Evolutionary conservation across 2,888 invertebrate species (phyloP), one percentile per base, ranked within the genome.

Genomic region (Allacma fusca): DNA sequence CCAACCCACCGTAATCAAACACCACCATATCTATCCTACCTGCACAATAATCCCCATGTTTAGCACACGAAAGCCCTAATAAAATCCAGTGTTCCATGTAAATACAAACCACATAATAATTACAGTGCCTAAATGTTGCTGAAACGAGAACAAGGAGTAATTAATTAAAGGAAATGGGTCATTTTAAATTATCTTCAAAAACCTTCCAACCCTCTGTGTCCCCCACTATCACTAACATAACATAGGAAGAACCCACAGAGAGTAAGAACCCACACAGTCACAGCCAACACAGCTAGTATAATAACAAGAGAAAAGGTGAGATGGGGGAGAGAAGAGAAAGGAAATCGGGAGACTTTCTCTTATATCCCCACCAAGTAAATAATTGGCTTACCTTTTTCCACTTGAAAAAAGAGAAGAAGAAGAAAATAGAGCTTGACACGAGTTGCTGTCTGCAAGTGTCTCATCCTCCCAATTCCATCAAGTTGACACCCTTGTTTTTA

Each of bases 361-460:
- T 34, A 34, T n/a, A 50, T n/a, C 2, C 19, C 50, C 19, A 50
- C 50, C 50, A 50, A 50, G 50, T 50, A 50, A n/a, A 50, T 50
- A 50, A 50, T 50, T 50, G 13, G 21, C 79, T 78, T 78, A 81
- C 81, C 81, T 77, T 77, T 79, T 65, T 81, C 78, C 12, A 76
- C 75, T 40, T 80, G 80, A 13, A 81, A 76, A 44, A 81, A 75
- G 43, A 81, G 80, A 40, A 80, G 78, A 50, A 78, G 70, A 23
- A 81, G 77, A 57, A 81, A 79, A 69, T 80, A 81, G 34, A 79
- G 73, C 72, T 80, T 81, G 71, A 81, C 77, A 72, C 77, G 34
- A 65, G 69, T 75, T 43, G 64, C 23, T 28, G 29, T 65, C 43
- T 40, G 65, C 70, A 24, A 73, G 23, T 72, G 76, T 68, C 70